phyloP scores from a whole-genome alignment of 37 sponge, comb jelly and placozoan genomes.

The Hormiphora californensis region DNA sequence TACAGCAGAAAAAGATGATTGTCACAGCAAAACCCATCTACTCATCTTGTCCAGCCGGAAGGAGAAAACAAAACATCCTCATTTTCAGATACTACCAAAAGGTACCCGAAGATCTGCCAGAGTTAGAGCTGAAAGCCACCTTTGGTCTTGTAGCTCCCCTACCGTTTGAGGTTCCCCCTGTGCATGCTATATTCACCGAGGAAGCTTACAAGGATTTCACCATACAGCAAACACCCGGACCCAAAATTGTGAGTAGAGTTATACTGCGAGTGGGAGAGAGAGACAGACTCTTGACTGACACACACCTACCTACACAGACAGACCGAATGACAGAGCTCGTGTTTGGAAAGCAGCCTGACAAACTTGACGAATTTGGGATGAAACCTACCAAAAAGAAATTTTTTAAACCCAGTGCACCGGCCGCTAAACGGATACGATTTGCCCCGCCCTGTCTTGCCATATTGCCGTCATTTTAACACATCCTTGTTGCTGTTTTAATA shows the following conservation, averaged over 20 bases:
- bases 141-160: constrained; percentile 90
- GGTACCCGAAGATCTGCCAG: constrained; percentile 81
- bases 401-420: not conserved
- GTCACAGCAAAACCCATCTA: no score
- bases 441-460: not conserved
- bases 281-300: no score
- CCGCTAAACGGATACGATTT: not conserved
- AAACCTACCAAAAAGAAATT: constrained; percentile 17
- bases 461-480: no score
- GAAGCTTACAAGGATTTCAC: constrained; percentile 74
- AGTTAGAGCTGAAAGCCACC: constrained; percentile 67
- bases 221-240: constrained; percentile 55
- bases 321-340: not conserved
- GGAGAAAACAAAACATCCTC: no score
- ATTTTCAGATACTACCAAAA: constrained; percentile 90
- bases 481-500: no score
- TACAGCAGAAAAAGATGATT: no score
- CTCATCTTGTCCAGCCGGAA: no score
- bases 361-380: constrained; percentile 29
- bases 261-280: not conserved
- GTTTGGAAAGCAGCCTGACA: not conserved
- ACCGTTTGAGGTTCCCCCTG: constrained; percentile 80
- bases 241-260: constrained; percentile 1
- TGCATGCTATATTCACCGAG: constrained; percentile 86
- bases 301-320: not conserved